Conservation (phyloP, 2,888 invertebrate species). For the Nycteola revayana region DNA sequence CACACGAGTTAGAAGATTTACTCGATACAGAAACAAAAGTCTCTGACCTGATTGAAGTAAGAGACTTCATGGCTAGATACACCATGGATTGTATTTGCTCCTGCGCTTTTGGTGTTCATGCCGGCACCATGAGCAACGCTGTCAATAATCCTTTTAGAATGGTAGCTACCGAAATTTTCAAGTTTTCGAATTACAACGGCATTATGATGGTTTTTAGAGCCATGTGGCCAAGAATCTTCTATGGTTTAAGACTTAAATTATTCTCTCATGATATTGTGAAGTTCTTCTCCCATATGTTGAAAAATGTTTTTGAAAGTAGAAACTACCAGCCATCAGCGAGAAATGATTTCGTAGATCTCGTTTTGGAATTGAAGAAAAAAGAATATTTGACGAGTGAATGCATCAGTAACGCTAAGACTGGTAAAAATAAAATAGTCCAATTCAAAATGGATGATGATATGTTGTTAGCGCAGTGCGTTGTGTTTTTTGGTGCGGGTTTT, state of each 20-base stretch:
- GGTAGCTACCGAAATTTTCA: slow-evolving; percentile 40
- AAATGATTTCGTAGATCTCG: slow-evolving; percentile 52
- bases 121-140: slow-evolving; percentile 17
- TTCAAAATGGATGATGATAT: slow-evolving; percentile 57
- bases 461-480: slow-evolving; percentile 71
- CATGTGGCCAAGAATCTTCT: slow-evolving; percentile 52
- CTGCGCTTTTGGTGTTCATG: slow-evolving; percentile 33
- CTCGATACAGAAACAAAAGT: slow-evolving; percentile 27
- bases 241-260: slow-evolving; percentile 34
- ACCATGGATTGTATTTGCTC: slow-evolving; percentile 52
- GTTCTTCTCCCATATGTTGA: slow-evolving; percentile 44
- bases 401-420: slow-evolving; percentile 34
- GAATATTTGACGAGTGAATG: slow-evolving; percentile 41
- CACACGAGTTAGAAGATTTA: slow-evolving; percentile 34
- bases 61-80: slow-evolving; percentile 34
- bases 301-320: slow-evolving; percentile 38
- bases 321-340: slow-evolving; percentile 34
- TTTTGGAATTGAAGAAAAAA: slow-evolving; percentile 43
- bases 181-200: slow-evolving; percentile 29
- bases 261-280: slow-evolving; percentile 34
- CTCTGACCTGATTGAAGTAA: slow-evolving; percentile 28
- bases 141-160: slow-evolving; percentile 36
- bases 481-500: slow-evolving; percentile 66
- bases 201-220: slow-evolving; percentile 31
- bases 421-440: slow-evolving; percentile 26